A percentile compares a stretch with the other conserved stretches of the same genome.
These are phyloP conservation scores for Apamea epomidion DNA, from an alignment of 2,888 invertebrate genomes.

Conservation along the genomic window DNA sequence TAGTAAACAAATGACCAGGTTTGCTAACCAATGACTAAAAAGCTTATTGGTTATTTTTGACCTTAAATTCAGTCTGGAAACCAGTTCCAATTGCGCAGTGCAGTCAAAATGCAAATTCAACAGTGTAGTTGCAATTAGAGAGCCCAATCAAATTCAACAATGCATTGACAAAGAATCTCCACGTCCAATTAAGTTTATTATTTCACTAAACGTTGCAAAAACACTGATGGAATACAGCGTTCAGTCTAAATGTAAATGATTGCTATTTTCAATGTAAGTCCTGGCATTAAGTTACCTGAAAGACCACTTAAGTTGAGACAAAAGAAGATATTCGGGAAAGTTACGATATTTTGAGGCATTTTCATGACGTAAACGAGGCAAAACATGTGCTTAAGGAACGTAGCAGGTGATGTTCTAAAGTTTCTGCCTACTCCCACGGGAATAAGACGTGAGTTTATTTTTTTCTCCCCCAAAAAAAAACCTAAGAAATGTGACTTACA, in stretches of 20 bases:
- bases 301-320: not conserved
- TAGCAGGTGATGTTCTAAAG: too few relatives aligned
- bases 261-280: not conserved
- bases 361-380: too few relatives aligned
- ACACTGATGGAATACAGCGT: not conserved
- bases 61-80: conserved; percentile 18
- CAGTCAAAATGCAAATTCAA: conserved; percentile 66
- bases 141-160: conserved; percentile 65
- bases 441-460: too few relatives aligned
- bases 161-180: conserved; percentile 53
- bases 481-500: not conserved
- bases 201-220: conserved; percentile 14
- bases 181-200: conserved; percentile 59
- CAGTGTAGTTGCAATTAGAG: conserved; percentile 63
- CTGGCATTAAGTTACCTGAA: not conserved
- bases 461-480: not conserved
- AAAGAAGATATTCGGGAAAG: not conserved
- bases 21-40: not conserved
- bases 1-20: not conserved
- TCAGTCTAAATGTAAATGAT: not conserved
- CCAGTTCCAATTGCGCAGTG: conserved; percentile 62
- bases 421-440: too few relatives aligned
- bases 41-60: conserved; percentile 11
- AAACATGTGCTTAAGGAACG: too few relatives aligned
- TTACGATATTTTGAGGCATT: not conserved